A percentile compares a stretch with the other conserved stretches of the same genome.
Conservation (phyloP, 53 echinoderm and acorn worm species). For the Zoroaster sp. region DNA sequence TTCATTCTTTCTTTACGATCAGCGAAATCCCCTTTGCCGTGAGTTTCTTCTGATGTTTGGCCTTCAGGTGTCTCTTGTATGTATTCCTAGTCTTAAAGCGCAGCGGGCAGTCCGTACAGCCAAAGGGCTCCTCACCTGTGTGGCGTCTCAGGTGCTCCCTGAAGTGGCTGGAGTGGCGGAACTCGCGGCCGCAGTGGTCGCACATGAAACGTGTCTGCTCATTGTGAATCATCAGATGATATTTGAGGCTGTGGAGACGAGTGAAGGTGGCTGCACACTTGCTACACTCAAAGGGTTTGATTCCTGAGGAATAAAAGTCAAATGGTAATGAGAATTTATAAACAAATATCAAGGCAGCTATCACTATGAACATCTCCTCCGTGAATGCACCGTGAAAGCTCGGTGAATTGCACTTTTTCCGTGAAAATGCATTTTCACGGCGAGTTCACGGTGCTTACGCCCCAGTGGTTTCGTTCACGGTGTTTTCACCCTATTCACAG, state of each 20-base stretch:
- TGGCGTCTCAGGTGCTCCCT: conserved; percentile 96
- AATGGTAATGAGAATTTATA: neutral
- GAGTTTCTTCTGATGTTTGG: conserved; percentile 90
- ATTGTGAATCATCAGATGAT: conserved; percentile 99
- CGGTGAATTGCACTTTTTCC: too few relatives aligned
- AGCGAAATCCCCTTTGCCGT: conserved; percentile 69
- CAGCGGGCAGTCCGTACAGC: conserved; percentile 91
- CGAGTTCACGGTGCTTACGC: too few relatives aligned
- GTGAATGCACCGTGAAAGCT: too few relatives aligned
- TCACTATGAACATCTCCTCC: too few relatives aligned
- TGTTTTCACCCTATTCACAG: too few relatives aligned
- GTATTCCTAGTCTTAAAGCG: conserved; percentile 98
- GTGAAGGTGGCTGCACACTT: conserved; percentile 93
- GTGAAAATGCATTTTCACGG: too few relatives aligned
- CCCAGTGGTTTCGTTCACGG: too few relatives aligned
- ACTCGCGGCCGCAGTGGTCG: conserved; percentile 90
- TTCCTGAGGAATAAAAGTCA: conserved; percentile 59
- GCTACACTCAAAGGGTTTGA: conserved; percentile 90
- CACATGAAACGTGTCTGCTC: conserved; percentile 92
- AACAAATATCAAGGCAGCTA: too few relatives aligned
- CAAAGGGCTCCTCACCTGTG: conserved; percentile 97
- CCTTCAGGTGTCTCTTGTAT: conserved; percentile 89
- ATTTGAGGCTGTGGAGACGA: conserved; percentile 96
- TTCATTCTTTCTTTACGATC: conserved; percentile 4
- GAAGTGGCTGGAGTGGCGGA: conserved; percentile 97